Conservation (phyloP, 2,888 invertebrate genomes). For the Nysson spinosus region DNA sequence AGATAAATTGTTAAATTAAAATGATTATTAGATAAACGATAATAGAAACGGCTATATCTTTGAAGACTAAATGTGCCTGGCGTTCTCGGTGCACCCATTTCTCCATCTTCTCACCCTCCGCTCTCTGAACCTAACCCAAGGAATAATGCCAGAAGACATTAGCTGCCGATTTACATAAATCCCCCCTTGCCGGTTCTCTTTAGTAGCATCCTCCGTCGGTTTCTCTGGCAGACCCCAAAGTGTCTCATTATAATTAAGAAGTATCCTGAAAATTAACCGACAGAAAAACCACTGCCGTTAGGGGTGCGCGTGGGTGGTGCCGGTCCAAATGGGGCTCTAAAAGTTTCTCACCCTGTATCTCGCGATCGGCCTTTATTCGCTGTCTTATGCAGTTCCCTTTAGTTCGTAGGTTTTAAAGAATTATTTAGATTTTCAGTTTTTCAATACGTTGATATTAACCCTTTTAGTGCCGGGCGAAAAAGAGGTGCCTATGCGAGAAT, state of each 20-base stretch:
- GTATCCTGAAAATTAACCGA: conserved; percentile 74
- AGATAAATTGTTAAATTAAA: too few relatives aligned
- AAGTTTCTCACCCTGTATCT: conserved; percentile 50
- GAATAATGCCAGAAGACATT: conserved; percentile 76
- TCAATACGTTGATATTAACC: too few relatives aligned
- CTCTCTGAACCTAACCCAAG: conserved; percentile 40
- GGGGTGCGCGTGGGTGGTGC: conserved; percentile 40
- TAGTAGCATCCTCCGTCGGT: conserved; percentile 31
- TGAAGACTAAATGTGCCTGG: conserved; percentile 3
- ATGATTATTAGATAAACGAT: too few relatives aligned
- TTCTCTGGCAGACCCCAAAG: conserved; percentile 64
- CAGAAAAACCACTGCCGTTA: conserved; percentile 60
- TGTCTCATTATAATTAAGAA: conserved; percentile 76
- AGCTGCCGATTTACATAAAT: conserved; percentile 75
- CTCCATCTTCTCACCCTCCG: conserved; percentile 13
- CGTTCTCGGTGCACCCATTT: not conserved
- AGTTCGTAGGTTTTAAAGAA: not conserved
- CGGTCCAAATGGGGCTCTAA: conserved; percentile 57
- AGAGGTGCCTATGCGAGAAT: too few relatives aligned
- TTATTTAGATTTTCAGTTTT: not conserved
- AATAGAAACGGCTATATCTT: too few relatives aligned
- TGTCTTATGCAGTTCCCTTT: not conserved
- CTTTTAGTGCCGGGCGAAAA: too few relatives aligned
- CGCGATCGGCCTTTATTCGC: conserved; percentile 3
- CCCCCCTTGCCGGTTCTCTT: conserved; percentile 44